Percentiles rank a stretch among this genome's conserved stretches.
phyloP scores from a whole-genome alignment of 2,113 vertebrate genomes.

The Peromyscus californicus region DNA sequence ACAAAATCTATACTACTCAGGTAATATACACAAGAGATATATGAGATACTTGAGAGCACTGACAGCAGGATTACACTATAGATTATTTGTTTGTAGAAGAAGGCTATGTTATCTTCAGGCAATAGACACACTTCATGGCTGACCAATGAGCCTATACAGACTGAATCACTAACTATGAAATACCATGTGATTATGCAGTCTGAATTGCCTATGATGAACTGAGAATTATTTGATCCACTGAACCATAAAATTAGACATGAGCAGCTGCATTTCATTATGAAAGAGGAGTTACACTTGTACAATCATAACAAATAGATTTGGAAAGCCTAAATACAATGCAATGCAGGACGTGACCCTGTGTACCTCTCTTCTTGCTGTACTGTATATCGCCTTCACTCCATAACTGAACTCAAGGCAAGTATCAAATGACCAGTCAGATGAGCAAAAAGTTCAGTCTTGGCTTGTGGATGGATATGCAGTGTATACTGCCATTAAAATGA shows the following conservation, averaged over 20 bases:
- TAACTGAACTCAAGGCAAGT: neutral
- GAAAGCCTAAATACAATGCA: conserved; percentile 13
- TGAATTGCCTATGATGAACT: conserved; percentile 55
- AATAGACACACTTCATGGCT: neutral
- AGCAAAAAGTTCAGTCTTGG: neutral
- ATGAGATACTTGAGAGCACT: neutral
- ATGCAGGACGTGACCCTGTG: neutral
- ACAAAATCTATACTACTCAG: neutral
- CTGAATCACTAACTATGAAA: neutral
- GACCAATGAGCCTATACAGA: neutral
- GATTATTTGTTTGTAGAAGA: conserved; percentile 6
- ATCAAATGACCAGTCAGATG: neutral
- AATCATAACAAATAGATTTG: neutral
- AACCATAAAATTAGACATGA: conserved; percentile 48
- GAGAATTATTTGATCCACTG: conserved; percentile 54
- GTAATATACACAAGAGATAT: neutral
- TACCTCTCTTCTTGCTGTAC: neutral
- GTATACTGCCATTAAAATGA: neutral
- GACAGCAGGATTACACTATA: neutral
- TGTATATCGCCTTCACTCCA: neutral
- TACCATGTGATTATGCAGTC: neutral
- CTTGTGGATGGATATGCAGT: neutral
- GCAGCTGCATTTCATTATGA: conserved; percentile 47
- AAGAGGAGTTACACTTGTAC: conserved; percentile 47
- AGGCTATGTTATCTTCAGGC: neutral